A percentile compares a stretch with the other conserved stretches of the same genome.
These are phyloP conservation scores for Tolmerus cingulatus DNA, from an alignment of 2,888 invertebrate genomes.

Conservation along the genomic window DNA sequence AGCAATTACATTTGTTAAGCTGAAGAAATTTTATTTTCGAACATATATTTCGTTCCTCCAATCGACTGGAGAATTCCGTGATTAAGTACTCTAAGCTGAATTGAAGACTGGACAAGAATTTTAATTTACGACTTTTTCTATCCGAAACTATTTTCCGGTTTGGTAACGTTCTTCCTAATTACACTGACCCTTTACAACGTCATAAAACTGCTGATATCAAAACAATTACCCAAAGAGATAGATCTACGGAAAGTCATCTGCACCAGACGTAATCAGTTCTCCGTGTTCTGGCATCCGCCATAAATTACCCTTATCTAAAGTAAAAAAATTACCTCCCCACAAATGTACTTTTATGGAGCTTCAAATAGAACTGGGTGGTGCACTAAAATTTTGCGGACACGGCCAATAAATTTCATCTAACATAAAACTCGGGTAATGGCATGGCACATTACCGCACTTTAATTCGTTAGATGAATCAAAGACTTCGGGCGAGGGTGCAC, in stretches of 20 bases:
- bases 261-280: neutral
- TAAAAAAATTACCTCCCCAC: neutral
- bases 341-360: slow-evolving; percentile 1
- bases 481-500: neutral
- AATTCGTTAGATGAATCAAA: slow-evolving; percentile 2
- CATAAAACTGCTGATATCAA: neutral
- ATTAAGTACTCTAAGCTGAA: neutral
- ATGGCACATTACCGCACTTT: neutral
- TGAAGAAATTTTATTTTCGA: neutral
- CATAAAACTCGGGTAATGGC: slow-evolving; percentile 18
- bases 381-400: slow-evolving; percentile 7
- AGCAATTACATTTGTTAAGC: neutral
- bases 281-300: neutral
- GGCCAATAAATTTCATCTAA: slow-evolving; percentile 10
- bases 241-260: neutral
- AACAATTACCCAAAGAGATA: neutral
- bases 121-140: neutral
- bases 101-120: neutral
- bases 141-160: neutral
- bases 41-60: too few relatives aligned
- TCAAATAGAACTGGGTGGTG: neutral
- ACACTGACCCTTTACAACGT: neutral
- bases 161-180: neutral
- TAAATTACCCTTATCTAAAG: slow-evolving; percentile 2
- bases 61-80: neutral